phyloP scores from a whole-genome alignment of 2,113 vertebrate species.

The Periophthalmodon schlosseri region DNA sequence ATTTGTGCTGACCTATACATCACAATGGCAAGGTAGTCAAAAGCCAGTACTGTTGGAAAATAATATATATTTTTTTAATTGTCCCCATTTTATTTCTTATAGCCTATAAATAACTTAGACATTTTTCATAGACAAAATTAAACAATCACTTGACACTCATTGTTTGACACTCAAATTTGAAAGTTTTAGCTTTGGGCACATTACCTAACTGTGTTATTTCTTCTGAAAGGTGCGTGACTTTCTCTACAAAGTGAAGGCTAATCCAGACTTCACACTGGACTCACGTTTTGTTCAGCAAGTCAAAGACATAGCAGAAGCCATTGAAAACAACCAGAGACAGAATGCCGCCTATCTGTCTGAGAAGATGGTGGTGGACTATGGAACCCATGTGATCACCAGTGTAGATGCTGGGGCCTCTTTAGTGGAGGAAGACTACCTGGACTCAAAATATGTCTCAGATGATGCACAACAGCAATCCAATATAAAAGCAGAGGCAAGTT shows the following conservation, averaged over 20 bases:
- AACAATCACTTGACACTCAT: too few relatives aligned
- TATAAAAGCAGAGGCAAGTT: conserved; percentile 70
- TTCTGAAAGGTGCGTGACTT: conserved; percentile 82
- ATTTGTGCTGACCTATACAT: too few relatives aligned
- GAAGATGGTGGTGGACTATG: conserved; percentile 85
- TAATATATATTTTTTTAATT: too few relatives aligned
- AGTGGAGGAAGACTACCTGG: conserved; percentile 86
- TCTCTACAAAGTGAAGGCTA: conserved; percentile 82
- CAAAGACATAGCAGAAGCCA: conserved; percentile 78
- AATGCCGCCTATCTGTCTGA: conserved; percentile 84
- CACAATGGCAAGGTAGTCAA: too few relatives aligned
- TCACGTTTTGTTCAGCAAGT: conserved; percentile 78
- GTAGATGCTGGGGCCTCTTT: conserved; percentile 80
- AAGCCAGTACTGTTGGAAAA: too few relatives aligned
- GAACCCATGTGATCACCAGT: conserved; percentile 85
- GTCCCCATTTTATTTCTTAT: too few relatives aligned
- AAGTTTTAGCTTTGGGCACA: neutral
- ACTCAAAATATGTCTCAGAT: conserved; percentile 77
- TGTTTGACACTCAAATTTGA: neutral
- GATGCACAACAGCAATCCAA: conserved; percentile 41
- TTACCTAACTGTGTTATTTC: neutral
- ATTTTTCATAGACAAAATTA: too few relatives aligned
- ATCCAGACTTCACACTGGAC: conserved; percentile 80
- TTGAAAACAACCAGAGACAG: conserved; percentile 89
- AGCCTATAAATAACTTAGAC: too few relatives aligned